Percentiles rank a stretch among this genome's conserved stretches.
phyloP scores from a whole-genome alignment of 2,797 vertebrate species.

The Neoniphon sammara region DNA sequence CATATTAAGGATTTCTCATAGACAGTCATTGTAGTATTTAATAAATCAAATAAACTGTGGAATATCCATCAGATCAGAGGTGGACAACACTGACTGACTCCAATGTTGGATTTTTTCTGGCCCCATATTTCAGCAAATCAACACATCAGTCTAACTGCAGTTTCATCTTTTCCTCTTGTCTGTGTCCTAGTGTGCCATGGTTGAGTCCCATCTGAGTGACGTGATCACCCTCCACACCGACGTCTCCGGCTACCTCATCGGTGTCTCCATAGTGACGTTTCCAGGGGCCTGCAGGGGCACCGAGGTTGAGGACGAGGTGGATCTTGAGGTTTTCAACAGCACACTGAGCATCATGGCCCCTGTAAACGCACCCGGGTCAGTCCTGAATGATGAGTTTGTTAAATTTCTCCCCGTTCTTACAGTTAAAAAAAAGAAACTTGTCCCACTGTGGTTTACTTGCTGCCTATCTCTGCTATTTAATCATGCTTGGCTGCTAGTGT shows the following conservation, averaged over 20 bases:
- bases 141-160: not conserved
- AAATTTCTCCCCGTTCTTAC: no score
- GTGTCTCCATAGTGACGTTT: slow-evolving; percentile 88
- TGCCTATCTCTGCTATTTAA: not conserved
- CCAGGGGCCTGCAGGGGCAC: slow-evolving; percentile 88
- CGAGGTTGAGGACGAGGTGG: slow-evolving; percentile 89
- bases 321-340: slow-evolving; percentile 92
- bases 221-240: slow-evolving; percentile 89
- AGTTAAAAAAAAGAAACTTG: no score
- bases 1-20: no score
- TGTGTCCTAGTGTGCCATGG: slow-evolving; percentile 86
- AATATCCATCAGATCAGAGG: no score
- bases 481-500: not conserved
- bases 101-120: no score
- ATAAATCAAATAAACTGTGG: no score
- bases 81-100: no score
- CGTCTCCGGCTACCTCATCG: slow-evolving; percentile 88
- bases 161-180: not conserved
- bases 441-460: not conserved
- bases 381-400: not conserved
- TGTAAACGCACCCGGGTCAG: slow-evolving; percentile 86
- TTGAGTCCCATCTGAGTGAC: slow-evolving; percentile 92
- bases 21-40: no score
- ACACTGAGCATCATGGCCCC: slow-evolving; percentile 86
- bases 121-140: no score